Evolutionary conservation across 2,113 vertebrate species (phyloP), one percentile per base, ranked within the genome.

Genomic region (Sander lucioperca): DNA sequence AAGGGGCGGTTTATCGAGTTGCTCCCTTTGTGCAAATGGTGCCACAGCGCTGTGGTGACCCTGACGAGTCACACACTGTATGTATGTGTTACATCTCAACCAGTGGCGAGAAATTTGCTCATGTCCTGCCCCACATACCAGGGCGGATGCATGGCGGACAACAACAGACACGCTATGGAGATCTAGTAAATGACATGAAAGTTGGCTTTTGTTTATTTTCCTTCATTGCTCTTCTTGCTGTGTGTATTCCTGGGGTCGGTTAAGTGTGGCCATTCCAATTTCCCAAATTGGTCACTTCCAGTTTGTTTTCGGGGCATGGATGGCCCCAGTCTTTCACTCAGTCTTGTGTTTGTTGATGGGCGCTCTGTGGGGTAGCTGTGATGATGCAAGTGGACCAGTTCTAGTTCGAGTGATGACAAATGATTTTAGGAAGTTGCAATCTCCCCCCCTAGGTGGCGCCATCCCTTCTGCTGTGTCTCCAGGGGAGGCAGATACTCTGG

Each of bases 401-500:
- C 78, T 84, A 85, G 87, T 89, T 90, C 27, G 15, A 68, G 82
- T 85, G 87, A 69, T 50, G 82, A 73, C 43, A 33, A 33, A 18
- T 2, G 36, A 58, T 67, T 84, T 93, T 95, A 95, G 81, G 95
- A 94, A 11, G 95, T 96, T 68, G 92, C 94, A 11, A 96, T 96
- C 77, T 95, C 95, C 1, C 94, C 95, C 87, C 96, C 96, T 94
- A 98, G 96, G 96, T 97, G 95, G 96, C 95, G 59, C 95, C 96
- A 86, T 95, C 96, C 94, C 95, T 97, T 95, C 96, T 96, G 95
- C 95, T 97, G 95, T 2, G 93, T 94, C 95, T 95, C 93, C 93
- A 96, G 94, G 91, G 96, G 96, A 93, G 97, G 94, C 94, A 97
- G 96, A 96, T 95, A 93, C 94, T 99, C 97, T 99, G 94, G 27